Base-by-base conservation (phyloP, 2,888 invertebrate species). In the Melangyna quadrimaculata region DNA sequence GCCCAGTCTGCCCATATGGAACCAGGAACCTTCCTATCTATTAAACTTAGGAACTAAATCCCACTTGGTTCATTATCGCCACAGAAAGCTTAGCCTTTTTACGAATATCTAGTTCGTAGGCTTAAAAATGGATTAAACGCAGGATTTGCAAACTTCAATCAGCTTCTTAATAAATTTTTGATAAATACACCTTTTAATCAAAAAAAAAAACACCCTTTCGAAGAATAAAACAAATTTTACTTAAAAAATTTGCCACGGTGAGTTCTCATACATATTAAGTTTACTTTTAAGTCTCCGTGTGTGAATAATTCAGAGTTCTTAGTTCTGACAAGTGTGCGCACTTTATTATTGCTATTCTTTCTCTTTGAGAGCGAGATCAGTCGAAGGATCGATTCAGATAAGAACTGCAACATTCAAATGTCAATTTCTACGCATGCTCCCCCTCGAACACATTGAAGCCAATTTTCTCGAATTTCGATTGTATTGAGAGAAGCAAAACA, bases 381-480 rank as follows among this genome's bases (percentile, higher is more conserved):
- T 45, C 35, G 43, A 86, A 81, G 72, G 86, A 86, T 86, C 63
- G 19, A 27, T 43, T 40, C 24, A 63, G 53, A 77, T 71, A 59
- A 67, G 57, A 79, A 51, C 40, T 7, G 32, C 14, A 35, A 37
- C 24, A 51, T 53, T 51, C 2, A 69, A 27, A 12, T n/a, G 17
- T 57, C 45, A 35, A 53, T 27, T 53, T 59, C 5, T 63, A 63
- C 77, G 72, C 80, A 72, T 80, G 77, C 73, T 48, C 67, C 29
- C 37, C 3, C 35, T 43, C 19, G 6, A 27, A 63, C 29, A 63
- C 17, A 67, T 12, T 48, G 14, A 65, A 35, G 40, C 61, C 37
- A 48, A 32, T 32, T 72, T n/a, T 59, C n/a, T 12, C 32, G 12
- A 45, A 24, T 14, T 19, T 19, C 73, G 9, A 43, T 37, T 19